Base-by-base conservation (phyloP, 2,888 invertebrate genomes). In the Plemyria rubiginata region DNA sequence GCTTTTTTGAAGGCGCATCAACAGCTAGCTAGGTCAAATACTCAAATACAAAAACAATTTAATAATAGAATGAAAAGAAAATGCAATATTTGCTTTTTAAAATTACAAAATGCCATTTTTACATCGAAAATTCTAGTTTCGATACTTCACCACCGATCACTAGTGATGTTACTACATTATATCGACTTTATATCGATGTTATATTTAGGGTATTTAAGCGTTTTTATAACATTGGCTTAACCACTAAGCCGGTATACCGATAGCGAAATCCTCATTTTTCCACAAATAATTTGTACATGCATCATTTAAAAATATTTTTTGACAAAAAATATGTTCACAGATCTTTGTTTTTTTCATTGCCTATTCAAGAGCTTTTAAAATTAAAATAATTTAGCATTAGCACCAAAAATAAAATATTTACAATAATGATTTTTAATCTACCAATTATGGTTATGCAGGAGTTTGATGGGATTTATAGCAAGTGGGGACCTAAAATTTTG, bases 391-490 rank as follows among this genome's bases (percentile, higher is more conserved):
- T 70, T 65, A 48, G 60, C 60, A 45, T 62, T 70, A 70, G 70
- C 70, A 70, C 70, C 70, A 66, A 68, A 68, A 62, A 62, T 28
- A 64, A 63, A 63, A 41, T 68, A 70, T 68, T 66, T 65, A 70
- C 70, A 70, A 46, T 16, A 50, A 54, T 51, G 50, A 65, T 65
- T 60, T 54, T 11, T 29, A 48, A 57, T 60, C 56, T 49, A 49
- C 53, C 46, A 36, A 54, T 54, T 13, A 29, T 41, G 36, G 45
- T 57, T 16, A 43, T 59, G 29, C 12, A 43, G 32, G 16, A 46
- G 16, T 60, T 51, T 13, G 32, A 46, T 51, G 55, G 51, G 40
- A 52, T n/a, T 43, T 41, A 49, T 7, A 22, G 9, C 13, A 41
- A n/a, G n/a, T 41, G 11, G 32, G 32, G 5, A 32, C 32, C 32